phyloP scores from a whole-genome alignment of 2,797 vertebrate species.

The Pogoniulus pusillus region DNA sequence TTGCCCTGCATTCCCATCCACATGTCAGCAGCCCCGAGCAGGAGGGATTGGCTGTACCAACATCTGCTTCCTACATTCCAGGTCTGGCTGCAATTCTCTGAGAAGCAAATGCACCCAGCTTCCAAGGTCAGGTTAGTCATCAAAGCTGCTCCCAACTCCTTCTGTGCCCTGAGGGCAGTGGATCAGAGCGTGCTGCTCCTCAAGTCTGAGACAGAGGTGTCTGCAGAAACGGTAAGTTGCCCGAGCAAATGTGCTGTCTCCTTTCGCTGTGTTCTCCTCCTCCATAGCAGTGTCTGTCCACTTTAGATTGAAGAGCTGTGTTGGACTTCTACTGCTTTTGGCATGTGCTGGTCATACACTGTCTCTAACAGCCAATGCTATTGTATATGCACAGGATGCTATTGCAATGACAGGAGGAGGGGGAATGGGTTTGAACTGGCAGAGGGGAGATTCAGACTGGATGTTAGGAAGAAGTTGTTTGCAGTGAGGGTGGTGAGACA shows the following conservation, averaged over 20 bases:
- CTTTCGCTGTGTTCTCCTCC: neutral
- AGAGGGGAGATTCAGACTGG: too few relatives aligned
- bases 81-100: slow-evolving; percentile 71
- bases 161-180: slow-evolving; percentile 73
- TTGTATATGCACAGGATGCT: too few relatives aligned
- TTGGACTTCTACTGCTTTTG: neutral
- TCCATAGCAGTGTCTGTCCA: neutral
- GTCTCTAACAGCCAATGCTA: neutral
- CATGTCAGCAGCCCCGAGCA: neutral
- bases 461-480: too few relatives aligned
- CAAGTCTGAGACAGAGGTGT: slow-evolving; percentile 51
- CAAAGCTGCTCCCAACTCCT: slow-evolving; percentile 65
- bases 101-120: slow-evolving; percentile 45
- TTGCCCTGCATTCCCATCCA: too few relatives aligned
- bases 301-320: neutral
- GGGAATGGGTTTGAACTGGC: too few relatives aligned
- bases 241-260: neutral
- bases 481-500: too few relatives aligned
- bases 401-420: too few relatives aligned
- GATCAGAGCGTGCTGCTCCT: slow-evolving; percentile 70
- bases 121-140: slow-evolving; percentile 46
- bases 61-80: neutral
- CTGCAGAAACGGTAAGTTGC: slow-evolving; percentile 54
- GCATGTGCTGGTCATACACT: neutral
- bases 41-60: neutral